Conservation (phyloP, 2,888 invertebrate species). For the Lasius platythorax region DNA sequence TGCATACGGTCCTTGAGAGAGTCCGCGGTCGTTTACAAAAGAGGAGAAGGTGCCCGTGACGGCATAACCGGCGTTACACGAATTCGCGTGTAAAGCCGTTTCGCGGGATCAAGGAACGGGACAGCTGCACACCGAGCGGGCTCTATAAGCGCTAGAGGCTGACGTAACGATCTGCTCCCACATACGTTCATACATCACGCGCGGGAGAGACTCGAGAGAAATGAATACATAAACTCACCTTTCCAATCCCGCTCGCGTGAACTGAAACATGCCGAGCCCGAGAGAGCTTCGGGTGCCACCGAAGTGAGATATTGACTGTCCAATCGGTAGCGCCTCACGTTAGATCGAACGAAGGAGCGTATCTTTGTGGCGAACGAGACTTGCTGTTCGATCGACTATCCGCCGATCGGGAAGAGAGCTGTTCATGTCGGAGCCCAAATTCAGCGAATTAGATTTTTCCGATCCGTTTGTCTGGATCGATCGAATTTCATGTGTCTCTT, state of each 20-base stretch:
- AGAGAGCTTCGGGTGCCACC: constrained; percentile 60
- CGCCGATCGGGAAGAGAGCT: not conserved
- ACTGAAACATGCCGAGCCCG: constrained; percentile 58
- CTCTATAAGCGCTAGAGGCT: constrained; percentile 56
- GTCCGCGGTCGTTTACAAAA: constrained; percentile 24
- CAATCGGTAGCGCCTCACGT: constrained; percentile 73
- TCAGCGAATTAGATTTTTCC: not conserved
- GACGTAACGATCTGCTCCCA: constrained; percentile 80
- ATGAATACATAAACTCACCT: constrained; percentile 80
- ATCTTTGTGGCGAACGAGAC: constrained; percentile 51
- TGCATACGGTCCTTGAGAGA: constrained; percentile 4
- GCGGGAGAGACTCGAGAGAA: constrained; percentile 71
- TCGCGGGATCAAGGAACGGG: constrained; percentile 56
- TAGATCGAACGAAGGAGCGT: constrained; percentile 68
- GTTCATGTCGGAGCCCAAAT: constrained; percentile 53
- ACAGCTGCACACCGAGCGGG: constrained; percentile 58
- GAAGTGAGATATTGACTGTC: constrained; percentile 76
- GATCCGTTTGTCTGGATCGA: not conserved
- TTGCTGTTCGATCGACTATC: constrained; percentile 4
- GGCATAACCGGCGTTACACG: constrained; percentile 54
- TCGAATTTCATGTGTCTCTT: not conserved
- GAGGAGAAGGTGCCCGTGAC: constrained; percentile 34
- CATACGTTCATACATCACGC: constrained; percentile 77
- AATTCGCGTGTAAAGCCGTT: constrained; percentile 60
- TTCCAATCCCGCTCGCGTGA: constrained; percentile 75